A percentile compares a stretch with the other conserved stretches of the same genome.
Conservation (phyloP, 1,140 invertebrate genomes). For the Meloidogyne chitwoodi region DNA sequence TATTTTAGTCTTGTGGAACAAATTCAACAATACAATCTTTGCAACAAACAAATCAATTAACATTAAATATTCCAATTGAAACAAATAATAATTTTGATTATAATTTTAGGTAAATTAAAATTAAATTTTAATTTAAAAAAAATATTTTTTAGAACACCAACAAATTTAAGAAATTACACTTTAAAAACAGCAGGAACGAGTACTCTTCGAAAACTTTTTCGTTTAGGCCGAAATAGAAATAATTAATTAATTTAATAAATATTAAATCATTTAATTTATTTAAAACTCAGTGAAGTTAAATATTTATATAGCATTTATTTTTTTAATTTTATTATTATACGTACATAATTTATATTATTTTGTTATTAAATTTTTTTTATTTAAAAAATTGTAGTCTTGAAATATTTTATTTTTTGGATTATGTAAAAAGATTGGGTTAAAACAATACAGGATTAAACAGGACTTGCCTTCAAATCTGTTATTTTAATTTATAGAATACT, state of each 20-base stretch:
- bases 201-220: conserved; percentile 7
- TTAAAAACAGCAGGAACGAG: conserved; percentile 3
- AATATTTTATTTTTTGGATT: no score
- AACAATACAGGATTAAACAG: no score
- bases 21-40: neutral
- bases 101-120: neutral
- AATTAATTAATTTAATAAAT: neutral
- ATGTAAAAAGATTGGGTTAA: no score
- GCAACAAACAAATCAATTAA: neutral
- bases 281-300: neutral
- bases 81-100: neutral
- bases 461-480: no score
- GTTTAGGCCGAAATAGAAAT: conserved; percentile 3
- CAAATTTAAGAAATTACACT: neutral
- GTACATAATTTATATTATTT: no score
- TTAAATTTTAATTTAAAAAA: neutral
- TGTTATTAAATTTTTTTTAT: no score
- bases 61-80: neutral
- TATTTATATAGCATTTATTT: no score
- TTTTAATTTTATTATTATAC: no score
- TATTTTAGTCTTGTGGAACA: neutral
- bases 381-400: no score
- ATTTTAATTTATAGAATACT: no score
- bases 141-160: neutral
- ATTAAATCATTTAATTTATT: neutral